These are phyloP conservation scores for Athripsodes cinereus DNA, from an alignment of 2,888 invertebrate species.

Conservation along the genomic window DNA sequence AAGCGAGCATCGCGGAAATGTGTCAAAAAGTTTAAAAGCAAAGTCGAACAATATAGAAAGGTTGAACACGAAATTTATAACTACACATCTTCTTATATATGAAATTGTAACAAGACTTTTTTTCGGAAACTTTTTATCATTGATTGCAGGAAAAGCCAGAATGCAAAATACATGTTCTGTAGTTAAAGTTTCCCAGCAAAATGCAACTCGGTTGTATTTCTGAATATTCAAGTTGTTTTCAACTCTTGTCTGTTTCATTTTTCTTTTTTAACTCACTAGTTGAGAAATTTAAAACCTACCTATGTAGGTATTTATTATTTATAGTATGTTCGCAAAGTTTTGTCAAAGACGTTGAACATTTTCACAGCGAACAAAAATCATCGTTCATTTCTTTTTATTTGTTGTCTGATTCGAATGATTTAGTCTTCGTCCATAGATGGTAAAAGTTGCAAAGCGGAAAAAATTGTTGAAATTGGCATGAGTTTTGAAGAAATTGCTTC, in stretches of 20 bases:
- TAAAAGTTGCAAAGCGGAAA: not conserved
- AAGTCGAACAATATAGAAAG: too few relatives aligned
- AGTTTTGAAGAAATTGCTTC: too few relatives aligned
- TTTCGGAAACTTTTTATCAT: not conserved
- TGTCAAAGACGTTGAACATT: not conserved
- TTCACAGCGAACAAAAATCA: not conserved
- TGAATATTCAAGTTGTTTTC: not conserved
- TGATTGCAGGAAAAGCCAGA: conserved; percentile 1
- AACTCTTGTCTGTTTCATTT: not conserved
- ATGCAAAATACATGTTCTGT: conserved; percentile 1
- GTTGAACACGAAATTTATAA: too few relatives aligned
- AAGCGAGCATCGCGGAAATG: too few relatives aligned
- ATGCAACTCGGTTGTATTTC: not conserved
- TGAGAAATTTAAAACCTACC: too few relatives aligned
- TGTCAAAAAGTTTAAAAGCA: too few relatives aligned
- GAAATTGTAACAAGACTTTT: not conserved
- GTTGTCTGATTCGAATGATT: not conserved
- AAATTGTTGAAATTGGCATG: not conserved
- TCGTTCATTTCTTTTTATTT: not conserved
- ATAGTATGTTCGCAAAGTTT: not conserved
- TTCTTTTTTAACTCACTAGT: not conserved
- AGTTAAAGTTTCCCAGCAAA: not conserved
- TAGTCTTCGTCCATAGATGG: not conserved
- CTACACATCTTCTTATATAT: too few relatives aligned
- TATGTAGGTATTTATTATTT: too few relatives aligned